phyloP scores from a whole-genome alignment of 2,888 invertebrate genomes.

The Scaeva pyrastri region DNA sequence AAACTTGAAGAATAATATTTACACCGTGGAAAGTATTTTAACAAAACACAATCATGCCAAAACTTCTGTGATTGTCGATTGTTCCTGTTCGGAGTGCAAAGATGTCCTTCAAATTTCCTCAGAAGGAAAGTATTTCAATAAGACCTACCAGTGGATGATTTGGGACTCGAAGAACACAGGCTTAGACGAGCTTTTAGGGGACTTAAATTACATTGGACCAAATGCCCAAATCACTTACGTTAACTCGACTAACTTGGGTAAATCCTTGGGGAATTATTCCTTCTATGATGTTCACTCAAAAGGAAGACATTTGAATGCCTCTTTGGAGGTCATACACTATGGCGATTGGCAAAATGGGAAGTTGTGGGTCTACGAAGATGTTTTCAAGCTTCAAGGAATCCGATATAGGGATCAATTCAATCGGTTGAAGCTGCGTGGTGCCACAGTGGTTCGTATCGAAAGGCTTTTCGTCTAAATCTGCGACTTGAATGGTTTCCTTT shows the following conservation, averaged over 20 bases:
- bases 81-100: slow-evolving; percentile 76
- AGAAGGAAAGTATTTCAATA: slow-evolving; percentile 79
- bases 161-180: slow-evolving; percentile 77
- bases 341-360: slow-evolving; percentile 64
- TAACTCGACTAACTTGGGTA: slow-evolving; percentile 63
- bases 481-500: neutral
- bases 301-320: slow-evolving; percentile 79
- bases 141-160: slow-evolving; percentile 82
- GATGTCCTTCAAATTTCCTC: slow-evolving; percentile 77
- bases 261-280: slow-evolving; percentile 50
- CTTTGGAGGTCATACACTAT: slow-evolving; percentile 78
- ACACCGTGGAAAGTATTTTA: slow-evolving; percentile 73
- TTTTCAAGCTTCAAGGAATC: slow-evolving; percentile 79
- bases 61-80: slow-evolving; percentile 79
- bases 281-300: slow-evolving; percentile 81
- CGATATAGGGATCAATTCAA: slow-evolving; percentile 79
- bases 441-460: slow-evolving; percentile 79
- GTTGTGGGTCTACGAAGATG: slow-evolving; percentile 65
- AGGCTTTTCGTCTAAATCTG: neutral
- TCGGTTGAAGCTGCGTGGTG: slow-evolving; percentile 79
- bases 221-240: slow-evolving; percentile 81
- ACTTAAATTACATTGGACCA: slow-evolving; percentile 78
- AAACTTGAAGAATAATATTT: slow-evolving; percentile 73
- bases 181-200: slow-evolving; percentile 67
- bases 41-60: slow-evolving; percentile 77